Conservation (phyloP, 2,113 vertebrate genomes). For the Pionites leucogaster region DNA sequence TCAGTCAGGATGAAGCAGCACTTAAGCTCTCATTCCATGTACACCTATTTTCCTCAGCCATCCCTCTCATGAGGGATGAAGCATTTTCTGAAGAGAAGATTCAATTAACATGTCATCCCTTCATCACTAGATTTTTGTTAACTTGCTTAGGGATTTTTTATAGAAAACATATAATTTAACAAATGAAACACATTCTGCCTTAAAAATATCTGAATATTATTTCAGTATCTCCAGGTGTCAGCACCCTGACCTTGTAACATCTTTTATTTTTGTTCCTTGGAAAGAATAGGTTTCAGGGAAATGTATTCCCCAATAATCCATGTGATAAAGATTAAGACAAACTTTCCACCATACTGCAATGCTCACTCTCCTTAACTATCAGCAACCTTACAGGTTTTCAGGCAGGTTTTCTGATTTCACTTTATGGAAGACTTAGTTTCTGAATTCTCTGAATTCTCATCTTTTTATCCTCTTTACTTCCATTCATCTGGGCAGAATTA, state of each 20-base stretch:
- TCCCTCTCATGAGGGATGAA: not conserved
- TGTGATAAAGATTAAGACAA: not conserved
- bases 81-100: not conserved
- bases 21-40: not conserved
- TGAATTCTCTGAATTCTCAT: not conserved
- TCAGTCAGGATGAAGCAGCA: not conserved
- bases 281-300: not conserved
- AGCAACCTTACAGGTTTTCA: not conserved
- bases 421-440: not conserved
- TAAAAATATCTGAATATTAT: not conserved
- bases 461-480: not conserved
- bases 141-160: not conserved
- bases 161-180: not conserved
- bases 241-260: not conserved
- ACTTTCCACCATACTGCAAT: not conserved
- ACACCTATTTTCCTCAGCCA: not conserved
- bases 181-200: not conserved
- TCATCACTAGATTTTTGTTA: not conserved
- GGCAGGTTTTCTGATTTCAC: not conserved
- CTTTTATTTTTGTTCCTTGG: not conserved
- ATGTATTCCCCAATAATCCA: not conserved
- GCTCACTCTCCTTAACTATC: not conserved
- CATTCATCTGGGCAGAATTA: not conserved
- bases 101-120: not conserved
- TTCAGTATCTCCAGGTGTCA: not conserved